A percentile compares a stretch with the other conserved stretches of the same genome.
phyloP scores from a whole-genome alignment of 2,113 vertebrate genomes.

The Phalacrocorax brasilianus region DNA sequence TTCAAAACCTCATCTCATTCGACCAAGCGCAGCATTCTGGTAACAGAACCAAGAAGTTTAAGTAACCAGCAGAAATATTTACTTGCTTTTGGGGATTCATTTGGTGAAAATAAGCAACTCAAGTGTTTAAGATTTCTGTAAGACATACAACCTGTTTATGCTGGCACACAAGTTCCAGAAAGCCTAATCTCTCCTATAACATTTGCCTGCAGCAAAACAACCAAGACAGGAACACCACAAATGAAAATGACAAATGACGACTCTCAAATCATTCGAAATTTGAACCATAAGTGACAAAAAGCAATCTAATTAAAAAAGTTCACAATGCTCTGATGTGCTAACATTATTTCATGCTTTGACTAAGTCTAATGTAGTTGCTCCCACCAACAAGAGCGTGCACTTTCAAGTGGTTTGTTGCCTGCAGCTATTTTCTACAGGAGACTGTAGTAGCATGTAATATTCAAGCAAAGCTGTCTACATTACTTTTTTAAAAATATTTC shows the following conservation, averaged over 20 bases:
- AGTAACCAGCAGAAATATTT: background rate
- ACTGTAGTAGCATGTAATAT: background rate
- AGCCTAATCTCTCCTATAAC: background rate
- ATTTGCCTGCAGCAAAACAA: background rate
- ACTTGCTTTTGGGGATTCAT: background rate
- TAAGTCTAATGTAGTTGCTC: background rate
- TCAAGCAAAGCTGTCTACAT: background rate
- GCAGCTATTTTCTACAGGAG: conserved; percentile 33
- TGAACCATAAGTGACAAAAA: background rate
- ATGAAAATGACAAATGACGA: background rate
- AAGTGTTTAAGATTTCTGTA: background rate
- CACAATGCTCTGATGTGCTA: background rate
- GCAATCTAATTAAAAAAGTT: background rate
- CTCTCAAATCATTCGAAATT: background rate
- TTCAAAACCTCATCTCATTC: background rate
- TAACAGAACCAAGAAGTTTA: background rate
- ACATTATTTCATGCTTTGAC: background rate
- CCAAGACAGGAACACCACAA: background rate
- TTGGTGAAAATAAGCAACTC: background rate
- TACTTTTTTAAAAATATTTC: background rate
- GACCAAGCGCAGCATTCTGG: background rate
- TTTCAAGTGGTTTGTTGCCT: conserved; percentile 28
- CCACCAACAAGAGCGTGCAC: background rate
- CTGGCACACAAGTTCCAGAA: background rate
- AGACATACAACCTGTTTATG: background rate